These are phyloP conservation scores for Lepilemur septentrionalis DNA, from an alignment of 2,797 vertebrate genomes.

Conservation along the genomic window DNA sequence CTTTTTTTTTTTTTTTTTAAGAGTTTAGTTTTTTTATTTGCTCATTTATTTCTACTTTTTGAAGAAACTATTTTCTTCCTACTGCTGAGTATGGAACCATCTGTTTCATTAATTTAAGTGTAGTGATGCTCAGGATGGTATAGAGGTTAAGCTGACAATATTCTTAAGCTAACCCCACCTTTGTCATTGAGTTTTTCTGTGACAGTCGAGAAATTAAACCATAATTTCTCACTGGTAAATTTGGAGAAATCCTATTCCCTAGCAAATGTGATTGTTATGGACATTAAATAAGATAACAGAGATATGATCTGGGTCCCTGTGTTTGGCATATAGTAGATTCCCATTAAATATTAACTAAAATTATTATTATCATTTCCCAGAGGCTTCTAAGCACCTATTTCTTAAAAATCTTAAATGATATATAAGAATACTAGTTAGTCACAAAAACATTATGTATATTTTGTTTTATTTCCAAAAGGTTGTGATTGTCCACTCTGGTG, in stretches of 20 bases:
- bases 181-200: neutral
- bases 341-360: neutral
- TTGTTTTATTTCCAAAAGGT: neutral
- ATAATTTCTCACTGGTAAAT: neutral
- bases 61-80: neutral
- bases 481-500: neutral
- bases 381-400: neutral
- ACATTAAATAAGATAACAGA: neutral
- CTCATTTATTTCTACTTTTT: neutral
- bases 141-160: neutral
- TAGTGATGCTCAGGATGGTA: neutral
- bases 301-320: neutral
- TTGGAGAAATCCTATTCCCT: neutral
- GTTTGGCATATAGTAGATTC: neutral
- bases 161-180: neutral
- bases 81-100: neutral
- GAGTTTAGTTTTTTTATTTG: neutral
- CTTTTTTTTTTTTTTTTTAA: constrained; percentile 20
- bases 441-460: neutral
- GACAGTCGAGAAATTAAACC: neutral
- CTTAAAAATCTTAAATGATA: neutral
- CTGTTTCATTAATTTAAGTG: neutral
- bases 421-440: neutral
- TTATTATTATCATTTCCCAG: neutral
- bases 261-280: neutral